These are phyloP conservation scores for Parapsyche elsis DNA, from an alignment of 1,140 invertebrate genomes.

Conservation along the genomic window DNA sequence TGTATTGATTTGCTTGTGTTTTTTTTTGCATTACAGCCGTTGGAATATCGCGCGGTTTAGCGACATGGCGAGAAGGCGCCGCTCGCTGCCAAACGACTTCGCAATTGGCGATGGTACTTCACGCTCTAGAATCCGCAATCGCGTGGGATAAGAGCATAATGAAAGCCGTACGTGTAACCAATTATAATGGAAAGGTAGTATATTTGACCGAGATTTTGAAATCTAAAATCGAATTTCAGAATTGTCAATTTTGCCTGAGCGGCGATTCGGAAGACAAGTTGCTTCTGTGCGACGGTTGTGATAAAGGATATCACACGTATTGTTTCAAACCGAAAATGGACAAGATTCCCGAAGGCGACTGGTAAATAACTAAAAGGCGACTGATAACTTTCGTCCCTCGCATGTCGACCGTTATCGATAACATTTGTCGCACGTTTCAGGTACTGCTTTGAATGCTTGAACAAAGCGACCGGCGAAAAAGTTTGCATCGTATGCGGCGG, in stretches of 20 bases:
- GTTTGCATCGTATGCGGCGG: constrained; percentile 92
- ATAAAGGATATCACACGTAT: constrained; percentile 98
- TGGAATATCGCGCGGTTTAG: constrained; percentile 70
- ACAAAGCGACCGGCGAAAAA: constrained; percentile 90
- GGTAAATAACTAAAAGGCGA: no score
- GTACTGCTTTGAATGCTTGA: constrained; percentile 96
- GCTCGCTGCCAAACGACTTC: constrained; percentile 84
- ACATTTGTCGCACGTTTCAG: constrained; percentile 66
- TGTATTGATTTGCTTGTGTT: constrained; percentile 19
- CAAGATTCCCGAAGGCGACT: constrained; percentile 95
- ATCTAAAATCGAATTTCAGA: constrained; percentile 72
- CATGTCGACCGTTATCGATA: constrained; percentile 7
- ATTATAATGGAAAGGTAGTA: constrained; percentile 1
- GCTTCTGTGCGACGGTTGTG: constrained; percentile 95
- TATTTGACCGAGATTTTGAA: background rate
- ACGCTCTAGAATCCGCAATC: constrained; percentile 90
- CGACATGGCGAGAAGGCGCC: constrained; percentile 90
- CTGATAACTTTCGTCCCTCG: no score
- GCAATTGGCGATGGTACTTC: constrained; percentile 90
- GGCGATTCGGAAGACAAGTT: constrained; percentile 97
- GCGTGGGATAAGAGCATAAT: constrained; percentile 99
- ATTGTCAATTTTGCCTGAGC: constrained; percentile 95
- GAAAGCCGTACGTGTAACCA: constrained; percentile 87
- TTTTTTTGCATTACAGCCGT: constrained; percentile 34
- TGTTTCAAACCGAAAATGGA: constrained; percentile 98